Base-by-base conservation (phyloP, 2,888 invertebrate species). In the Coenonympha glycerion region DNA sequence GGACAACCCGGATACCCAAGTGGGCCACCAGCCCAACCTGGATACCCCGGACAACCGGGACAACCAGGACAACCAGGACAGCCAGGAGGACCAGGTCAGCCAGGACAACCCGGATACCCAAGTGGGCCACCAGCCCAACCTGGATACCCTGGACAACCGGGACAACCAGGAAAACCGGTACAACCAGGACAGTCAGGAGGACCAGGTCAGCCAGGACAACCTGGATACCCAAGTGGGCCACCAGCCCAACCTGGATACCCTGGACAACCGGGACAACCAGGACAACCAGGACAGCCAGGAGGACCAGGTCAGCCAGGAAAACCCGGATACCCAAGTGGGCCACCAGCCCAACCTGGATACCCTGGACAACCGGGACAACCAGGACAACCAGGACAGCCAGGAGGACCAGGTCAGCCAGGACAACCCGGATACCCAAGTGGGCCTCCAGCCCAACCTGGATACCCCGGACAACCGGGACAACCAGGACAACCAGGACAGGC, bases 391-490 rank as follows among this genome's bases (percentile, higher is more conserved):
- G n/a, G n/a, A n/a, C n/a, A n/a, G n/a, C 47, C 57, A 15, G 57
- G 52, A 6, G 19, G 49, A 1, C 55, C 55, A 3, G 48, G 57
- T 3, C 13, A 52, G 1, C 56, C 57, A 2, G 53, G 64, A 6
- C 36, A 56, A 1, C 65, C 68, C 3, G 65, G 63, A 3, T 31
- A 56, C 11, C 68, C 74, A 2, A 70, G 64, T 1, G 34, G 55
- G n/a, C n/a, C n/a, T 2, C 89, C 62, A 83, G 69, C 62, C 83
- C 69, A 22, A 83, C 90, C 66, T 80, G 73, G 53, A 84, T 72
- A 42, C 0, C 67, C 64, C 1, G 61, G 67, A 19, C 48, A 56
- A 0, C 63, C 63, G 3, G 61, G 60, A 9, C 36, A 52, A 1
- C 65, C 68, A 8, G 68, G 61, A 4, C 18, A 48, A 54, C 41